Evolutionary conservation across 2,888 invertebrate genomes (phyloP), one percentile per base, ranked within the genome.

Genomic region (Entomobrya proxima): DNA sequence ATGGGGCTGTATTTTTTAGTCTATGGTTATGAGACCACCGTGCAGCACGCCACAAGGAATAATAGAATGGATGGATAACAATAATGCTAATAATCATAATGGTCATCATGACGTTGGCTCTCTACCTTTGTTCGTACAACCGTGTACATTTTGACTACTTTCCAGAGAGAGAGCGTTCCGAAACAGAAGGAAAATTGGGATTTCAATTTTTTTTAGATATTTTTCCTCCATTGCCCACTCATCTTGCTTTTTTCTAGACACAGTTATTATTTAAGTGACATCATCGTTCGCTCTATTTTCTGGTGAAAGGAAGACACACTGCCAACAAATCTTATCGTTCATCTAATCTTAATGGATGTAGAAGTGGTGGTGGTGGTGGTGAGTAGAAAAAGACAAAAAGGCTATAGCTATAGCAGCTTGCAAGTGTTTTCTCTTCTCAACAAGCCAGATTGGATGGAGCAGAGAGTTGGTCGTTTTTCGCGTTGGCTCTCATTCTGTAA

Each of bases 301-400:
- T 1, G 4, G 7, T 27, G 27, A 11, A 52, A 21, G 24, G 24
- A 55, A 55, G 27, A 55, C 55, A 27, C 3, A 55, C 24, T 27
- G 55, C 24, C 24, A 55, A 24, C n/a, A n/a, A 55, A 55, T 55
- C 55, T 55, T 27, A 55, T 55, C 55, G 13, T 55, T 55, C 27
- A 55, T 55, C 55, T 27, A 24, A 55, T 55, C 55, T 55, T 27
- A 55, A 55, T 55, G 55, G 55, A 55, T 55, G 55, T 55, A 55
- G 55, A 27, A 11, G 27, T 55, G 2, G 27, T 2, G 7, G 50
- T n/a, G n/a, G n/a, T n/a, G n/a, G n/a, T n/a, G n/a, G n/a, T n/a
- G n/a, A 2, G 11, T 9, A 27, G 55, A 24, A 55, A 55, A 55
- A 55, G 27, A 55, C 21, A 21, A 21, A 52, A 7, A 21, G n/a